Evolutionary conservation across 2,113 vertebrate genomes (phyloP), one percentile per base, ranked within the genome.

Genomic region (Thamnophis sirtalis): DNA sequence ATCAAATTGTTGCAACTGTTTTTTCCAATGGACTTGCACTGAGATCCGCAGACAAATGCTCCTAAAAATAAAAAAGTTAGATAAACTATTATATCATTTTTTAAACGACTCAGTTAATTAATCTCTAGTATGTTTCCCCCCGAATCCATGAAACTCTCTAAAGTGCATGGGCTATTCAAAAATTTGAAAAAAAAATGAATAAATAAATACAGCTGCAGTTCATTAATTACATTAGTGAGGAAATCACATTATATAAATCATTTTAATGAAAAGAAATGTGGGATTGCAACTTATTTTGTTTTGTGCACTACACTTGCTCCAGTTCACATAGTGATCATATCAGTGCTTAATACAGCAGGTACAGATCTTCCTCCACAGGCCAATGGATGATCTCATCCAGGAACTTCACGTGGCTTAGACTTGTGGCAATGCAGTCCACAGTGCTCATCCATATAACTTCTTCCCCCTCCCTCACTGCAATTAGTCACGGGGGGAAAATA

Each of bases 21-120:
- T 97, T 98, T 98, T 96, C 98, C 98, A 97, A 97, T 93, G 55
- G 98, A 96, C 93, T 98, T 98, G 96, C 95, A 97, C 93, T 96
- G 94, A 91, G 96, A 73, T 90, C 97, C 97, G 95, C 97, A 96
- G 95, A 92, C 94, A 95, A 97, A 94, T 92, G 93, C 94, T 96
- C 98, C 98, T 99, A 96, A 96, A 98, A 98, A 97, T 56, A 98
- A 96, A 97, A 21, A 95, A 95, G 91, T 94, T 49, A 95, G 54
- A 96, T 97, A 96, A 97, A 94, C 91, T 93, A 95, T 93, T 87
- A 89, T 87, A 86, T 93, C 90, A 89, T 43, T 56, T 86, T 43
- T 89, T 43, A 15, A 33, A 0, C 2, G 15, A n/a, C 0, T 43
- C 87, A 15, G 38, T 38, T 54, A 55, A 56, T 43, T 56, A 48